These are phyloP conservation scores for Pollenia amentaria DNA, from an alignment of 2,888 invertebrate genomes.

Conservation along the genomic window DNA sequence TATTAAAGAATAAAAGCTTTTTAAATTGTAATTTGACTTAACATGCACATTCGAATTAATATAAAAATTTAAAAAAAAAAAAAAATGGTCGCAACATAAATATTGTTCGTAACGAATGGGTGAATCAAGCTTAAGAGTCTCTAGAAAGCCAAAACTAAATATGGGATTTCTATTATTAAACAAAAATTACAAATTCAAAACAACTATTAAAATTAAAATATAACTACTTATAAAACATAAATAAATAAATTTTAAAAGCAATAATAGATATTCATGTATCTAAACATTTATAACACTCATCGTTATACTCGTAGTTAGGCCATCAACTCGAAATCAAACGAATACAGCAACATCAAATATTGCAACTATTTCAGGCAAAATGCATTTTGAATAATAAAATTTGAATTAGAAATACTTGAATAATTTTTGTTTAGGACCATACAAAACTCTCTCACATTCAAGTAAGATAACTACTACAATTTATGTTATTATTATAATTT, in stretches of 20 bases:
- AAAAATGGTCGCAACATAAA: too few species aligned
- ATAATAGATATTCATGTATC: background rate
- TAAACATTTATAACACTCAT: conserved; percentile 18
- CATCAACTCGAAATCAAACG: background rate
- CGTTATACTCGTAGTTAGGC: background rate
- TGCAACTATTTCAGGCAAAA: conserved; percentile 3
- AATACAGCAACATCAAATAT: background rate
- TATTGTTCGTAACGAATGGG: too few species aligned
- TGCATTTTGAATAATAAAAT: conserved; percentile 53
- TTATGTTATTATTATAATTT: background rate
- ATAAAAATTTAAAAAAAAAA: too few species aligned
- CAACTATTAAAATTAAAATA: background rate
- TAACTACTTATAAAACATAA: conserved; percentile 15
- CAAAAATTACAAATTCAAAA: conserved; percentile 20
- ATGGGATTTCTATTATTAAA: background rate
- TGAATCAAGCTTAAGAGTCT: too few species aligned
- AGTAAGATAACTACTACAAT: too few species aligned
- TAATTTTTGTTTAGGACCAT: background rate
- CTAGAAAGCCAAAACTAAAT: background rate
- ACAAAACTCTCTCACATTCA: too few species aligned
- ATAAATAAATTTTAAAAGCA: background rate
- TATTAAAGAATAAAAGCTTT: too few species aligned
- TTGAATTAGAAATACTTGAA: background rate
- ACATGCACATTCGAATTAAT: too few species aligned
- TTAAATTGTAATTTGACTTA: too few species aligned